These are phyloP conservation scores for Echeneis naucrates DNA, from an alignment of 2,797 vertebrate genomes.

Conservation along the genomic window DNA sequence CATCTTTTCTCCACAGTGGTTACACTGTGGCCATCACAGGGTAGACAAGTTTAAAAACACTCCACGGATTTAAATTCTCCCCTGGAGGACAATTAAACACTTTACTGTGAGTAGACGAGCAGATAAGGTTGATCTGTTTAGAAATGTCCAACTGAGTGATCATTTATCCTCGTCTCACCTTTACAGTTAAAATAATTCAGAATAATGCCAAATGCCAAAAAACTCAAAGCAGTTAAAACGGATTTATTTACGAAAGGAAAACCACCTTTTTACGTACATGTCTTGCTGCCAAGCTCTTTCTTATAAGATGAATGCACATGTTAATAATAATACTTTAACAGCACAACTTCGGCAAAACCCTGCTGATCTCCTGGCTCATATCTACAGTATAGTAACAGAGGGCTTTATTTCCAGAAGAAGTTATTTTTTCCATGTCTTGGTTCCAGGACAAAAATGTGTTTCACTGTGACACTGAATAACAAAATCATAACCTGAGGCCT, in stretches of 20 bases:
- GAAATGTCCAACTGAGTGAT: not conserved
- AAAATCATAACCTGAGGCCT: slow-evolving; percentile 16
- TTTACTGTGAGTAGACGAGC: slow-evolving; percentile 22
- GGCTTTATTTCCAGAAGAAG: not conserved
- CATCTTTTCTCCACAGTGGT: not conserved
- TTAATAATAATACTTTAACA: not conserved
- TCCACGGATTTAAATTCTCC: not conserved
- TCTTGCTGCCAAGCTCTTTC: not conserved
- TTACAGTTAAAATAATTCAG: slow-evolving; percentile 1
- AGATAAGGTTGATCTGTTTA: not conserved
- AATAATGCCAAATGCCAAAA: not conserved
- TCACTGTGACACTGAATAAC: slow-evolving; percentile 3
- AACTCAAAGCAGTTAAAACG: not conserved
- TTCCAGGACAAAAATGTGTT: slow-evolving; percentile 14
- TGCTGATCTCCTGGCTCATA: not conserved
- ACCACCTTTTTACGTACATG: not conserved
- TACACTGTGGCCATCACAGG: not conserved
- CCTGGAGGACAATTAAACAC: slow-evolving; percentile 11
- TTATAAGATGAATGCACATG: not conserved
- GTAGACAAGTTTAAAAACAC: not conserved
- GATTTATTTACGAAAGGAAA: not conserved
- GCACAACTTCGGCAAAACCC: not conserved
- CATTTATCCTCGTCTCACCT: not conserved
- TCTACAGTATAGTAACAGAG: not conserved
- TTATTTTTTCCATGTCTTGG: not conserved